Evolutionary conservation across 2,113 vertebrate species (phyloP).

Genomic region (Notarius lentiginosus): DNA sequence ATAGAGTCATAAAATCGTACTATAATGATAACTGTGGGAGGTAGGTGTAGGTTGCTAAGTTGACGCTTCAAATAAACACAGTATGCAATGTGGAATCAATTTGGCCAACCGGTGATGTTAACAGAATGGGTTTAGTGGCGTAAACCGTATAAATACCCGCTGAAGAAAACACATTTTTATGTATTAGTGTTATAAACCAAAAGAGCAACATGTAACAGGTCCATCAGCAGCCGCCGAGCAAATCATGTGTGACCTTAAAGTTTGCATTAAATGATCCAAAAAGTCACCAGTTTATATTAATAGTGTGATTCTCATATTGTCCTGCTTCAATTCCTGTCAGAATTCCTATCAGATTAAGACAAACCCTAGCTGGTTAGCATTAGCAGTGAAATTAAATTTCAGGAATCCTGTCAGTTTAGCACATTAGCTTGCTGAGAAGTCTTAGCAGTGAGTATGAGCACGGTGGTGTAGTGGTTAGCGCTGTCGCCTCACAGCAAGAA

Average conservation of each 20-base stretch:
- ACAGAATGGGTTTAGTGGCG: constrained; percentile 36
- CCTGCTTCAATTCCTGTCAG: not conserved
- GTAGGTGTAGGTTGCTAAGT: constrained; percentile 45
- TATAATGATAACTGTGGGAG: constrained; percentile 37
- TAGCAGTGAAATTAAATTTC: not conserved
- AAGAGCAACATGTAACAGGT: constrained; percentile 15
- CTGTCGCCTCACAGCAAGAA: too few species aligned
- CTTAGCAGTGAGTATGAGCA: not conserved
- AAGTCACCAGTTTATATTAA: not conserved
- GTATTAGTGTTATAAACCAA: constrained; percentile 17
- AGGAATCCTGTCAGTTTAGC: not conserved
- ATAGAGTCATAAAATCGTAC: constrained; percentile 30
- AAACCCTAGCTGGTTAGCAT: not conserved
- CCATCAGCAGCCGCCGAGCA: not conserved
- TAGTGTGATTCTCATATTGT: not conserved
- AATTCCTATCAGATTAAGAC: not conserved
- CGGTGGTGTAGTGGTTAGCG: too few species aligned
- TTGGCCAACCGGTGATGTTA: constrained; percentile 32
- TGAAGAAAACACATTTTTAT: constrained; percentile 2
- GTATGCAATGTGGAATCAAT: constrained; percentile 38
- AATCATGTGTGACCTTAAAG: not conserved
- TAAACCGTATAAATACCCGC: constrained; percentile 18
- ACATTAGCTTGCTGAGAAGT: not conserved
- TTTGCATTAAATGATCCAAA: not conserved
- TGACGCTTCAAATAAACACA: constrained; percentile 39